Base-by-base conservation (phyloP, 92 coral and sea anemone genomes). In the Paramuricea clavata region DNA sequence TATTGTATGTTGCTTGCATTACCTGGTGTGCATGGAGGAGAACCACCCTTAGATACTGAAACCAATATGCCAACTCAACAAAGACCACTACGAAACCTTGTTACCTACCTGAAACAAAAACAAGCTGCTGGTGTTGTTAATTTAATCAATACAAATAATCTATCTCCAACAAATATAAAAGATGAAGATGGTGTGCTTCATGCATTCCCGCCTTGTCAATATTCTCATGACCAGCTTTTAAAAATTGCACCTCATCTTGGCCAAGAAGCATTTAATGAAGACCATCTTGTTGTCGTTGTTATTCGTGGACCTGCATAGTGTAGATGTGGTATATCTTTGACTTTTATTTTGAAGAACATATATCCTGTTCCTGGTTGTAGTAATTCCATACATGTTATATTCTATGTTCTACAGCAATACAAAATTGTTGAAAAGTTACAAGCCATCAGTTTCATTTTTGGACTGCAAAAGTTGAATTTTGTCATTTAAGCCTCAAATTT, bases 61-160 rank as follows among this genome's bases (percentile, higher is more conserved):
- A 80, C 93, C 17, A 94, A 93, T 52, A 94, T 93, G 79, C 91
- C 96, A 67, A 84, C 95, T 72, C 99, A 97, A 86, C 99, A 97
- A 83, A 91, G 99, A 87, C 98, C 99, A 27, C 88, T 97, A 76
- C 93, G 99, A 87, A 97, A 97, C 88, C 98, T 97, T 84, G 95
- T 97, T 94, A 95, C 96, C 36, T 97, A 97, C 89, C 93, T 97
- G 52, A 97, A 97, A 91, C 97, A 93, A 82, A 97, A 97, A 86
- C 99, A 97, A 88, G 99, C 99, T 90, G 99, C 99, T 78, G 99
- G 98, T 68, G 99, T 97, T 83, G 98, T 97, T 21, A 97, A 97
- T 76, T 93, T 97, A 76, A 95, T 98, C 87, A 91, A 91, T 36
- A 79, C 89, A 32, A 94, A 93, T 71, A 81, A 92, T 49, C 92